These are phyloP conservation scores for Tarsius wallacei DNA, from an alignment of 2,797 vertebrate genomes.

Conservation along the genomic window DNA sequence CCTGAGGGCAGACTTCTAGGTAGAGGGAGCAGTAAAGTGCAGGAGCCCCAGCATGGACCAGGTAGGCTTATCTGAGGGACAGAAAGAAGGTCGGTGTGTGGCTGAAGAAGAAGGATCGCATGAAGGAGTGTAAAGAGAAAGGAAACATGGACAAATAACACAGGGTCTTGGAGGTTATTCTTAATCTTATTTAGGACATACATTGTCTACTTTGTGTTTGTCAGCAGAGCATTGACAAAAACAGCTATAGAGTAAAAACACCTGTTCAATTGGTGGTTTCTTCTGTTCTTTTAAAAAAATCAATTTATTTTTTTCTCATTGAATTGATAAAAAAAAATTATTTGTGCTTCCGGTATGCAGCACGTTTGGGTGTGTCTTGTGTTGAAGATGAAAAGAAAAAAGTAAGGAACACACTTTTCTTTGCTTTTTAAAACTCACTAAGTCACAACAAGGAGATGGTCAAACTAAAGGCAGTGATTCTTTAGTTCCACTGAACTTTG, in stretches of 20 bases:
- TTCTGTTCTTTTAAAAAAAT: neutral
- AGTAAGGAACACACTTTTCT: neutral
- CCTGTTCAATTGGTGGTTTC: neutral
- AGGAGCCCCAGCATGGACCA: neutral
- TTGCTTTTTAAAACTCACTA: neutral
- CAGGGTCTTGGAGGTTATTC: neutral
- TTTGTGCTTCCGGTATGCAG: neutral
- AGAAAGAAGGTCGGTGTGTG: neutral
- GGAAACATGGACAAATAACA: neutral
- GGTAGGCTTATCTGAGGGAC: neutral
- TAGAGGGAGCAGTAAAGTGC: neutral
- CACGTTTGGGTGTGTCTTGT: neutral
- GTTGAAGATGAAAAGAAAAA: neutral
- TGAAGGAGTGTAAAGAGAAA: neutral
- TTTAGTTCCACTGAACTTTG: neutral
- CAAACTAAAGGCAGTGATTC: neutral
- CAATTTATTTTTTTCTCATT: constrained; percentile 28
- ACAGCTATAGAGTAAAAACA: neutral
- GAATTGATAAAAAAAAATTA: neutral
- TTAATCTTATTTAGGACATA: neutral
- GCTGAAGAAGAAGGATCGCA: neutral
- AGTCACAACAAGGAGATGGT: neutral
- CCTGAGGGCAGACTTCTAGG: neutral
- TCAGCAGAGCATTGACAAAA: neutral
- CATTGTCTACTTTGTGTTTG: neutral